Conservation (phyloP, 2,113 vertebrate species). For the Gopherus evgoodei region DNA sequence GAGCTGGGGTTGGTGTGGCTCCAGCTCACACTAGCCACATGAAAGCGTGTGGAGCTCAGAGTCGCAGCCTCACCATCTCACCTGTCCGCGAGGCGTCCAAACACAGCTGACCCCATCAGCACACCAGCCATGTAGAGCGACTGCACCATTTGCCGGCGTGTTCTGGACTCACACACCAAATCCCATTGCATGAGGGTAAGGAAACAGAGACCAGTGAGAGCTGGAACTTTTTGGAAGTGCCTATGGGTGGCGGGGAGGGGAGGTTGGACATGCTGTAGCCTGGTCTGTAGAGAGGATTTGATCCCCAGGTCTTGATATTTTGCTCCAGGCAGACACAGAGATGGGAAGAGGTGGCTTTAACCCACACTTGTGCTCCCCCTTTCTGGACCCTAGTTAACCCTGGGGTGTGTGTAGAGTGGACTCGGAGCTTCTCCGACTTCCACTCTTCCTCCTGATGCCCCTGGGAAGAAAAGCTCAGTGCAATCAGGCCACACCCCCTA, state of each 20-base stretch:
- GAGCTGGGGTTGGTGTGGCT: neutral
- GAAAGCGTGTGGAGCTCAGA: neutral
- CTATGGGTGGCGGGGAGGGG: neutral
- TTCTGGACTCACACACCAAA: slow-evolving; percentile 75
- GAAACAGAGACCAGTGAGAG: neutral
- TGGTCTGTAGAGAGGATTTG: neutral
- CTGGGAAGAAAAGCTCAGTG: no score
- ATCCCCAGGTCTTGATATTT: neutral
- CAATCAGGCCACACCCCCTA: no score
- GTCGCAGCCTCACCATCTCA: neutral
- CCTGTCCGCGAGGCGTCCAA: slow-evolving; percentile 75
- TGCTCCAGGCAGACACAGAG: neutral
- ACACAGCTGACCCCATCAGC: slow-evolving; percentile 62
- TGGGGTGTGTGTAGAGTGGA: no score
- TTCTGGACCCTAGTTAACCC: neutral
- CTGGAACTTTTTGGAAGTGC: no score
- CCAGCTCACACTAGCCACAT: neutral
- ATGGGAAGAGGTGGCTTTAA: neutral
- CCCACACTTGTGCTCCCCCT: neutral
- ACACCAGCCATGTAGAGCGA: slow-evolving; percentile 79
- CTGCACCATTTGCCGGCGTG: slow-evolving; percentile 70
- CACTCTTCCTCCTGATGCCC: no score
- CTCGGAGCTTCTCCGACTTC: no score
- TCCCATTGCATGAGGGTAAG: slow-evolving; percentile 63
- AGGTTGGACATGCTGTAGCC: neutral